Evolutionary conservation across 2,113 vertebrate genomes (phyloP).

Genomic region (Himantopus leucocephalus): DNA sequence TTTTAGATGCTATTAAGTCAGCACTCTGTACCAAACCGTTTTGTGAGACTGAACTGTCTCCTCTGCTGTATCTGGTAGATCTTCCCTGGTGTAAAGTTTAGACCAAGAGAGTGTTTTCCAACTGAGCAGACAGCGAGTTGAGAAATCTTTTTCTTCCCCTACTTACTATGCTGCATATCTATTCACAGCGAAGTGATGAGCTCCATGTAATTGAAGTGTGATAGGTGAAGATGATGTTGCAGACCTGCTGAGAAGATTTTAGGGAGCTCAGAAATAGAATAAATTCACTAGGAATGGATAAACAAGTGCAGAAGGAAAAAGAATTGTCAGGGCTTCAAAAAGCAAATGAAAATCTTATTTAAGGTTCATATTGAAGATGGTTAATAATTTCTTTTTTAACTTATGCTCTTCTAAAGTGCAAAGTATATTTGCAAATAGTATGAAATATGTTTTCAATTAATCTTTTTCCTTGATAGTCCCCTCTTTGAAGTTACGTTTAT

Average conservation of each 20-base stretch:
- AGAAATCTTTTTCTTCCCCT: neutral
- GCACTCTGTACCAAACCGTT: neutral
- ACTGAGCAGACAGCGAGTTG: neutral
- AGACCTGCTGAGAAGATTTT: neutral
- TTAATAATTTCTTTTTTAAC: neutral
- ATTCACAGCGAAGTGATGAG: neutral
- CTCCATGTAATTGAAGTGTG: neutral
- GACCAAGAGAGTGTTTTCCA: neutral
- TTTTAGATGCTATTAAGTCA: slow-evolving; percentile 54
- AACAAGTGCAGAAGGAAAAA: neutral
- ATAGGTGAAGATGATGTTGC: neutral
- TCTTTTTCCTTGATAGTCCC: neutral
- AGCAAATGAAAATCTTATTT: neutral
- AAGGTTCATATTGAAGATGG: neutral
- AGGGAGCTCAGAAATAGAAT: neutral
- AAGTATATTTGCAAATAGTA: neutral
- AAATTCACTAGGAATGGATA: neutral
- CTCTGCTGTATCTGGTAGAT: neutral
- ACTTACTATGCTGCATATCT: neutral
- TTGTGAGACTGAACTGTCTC: slow-evolving; percentile 33
- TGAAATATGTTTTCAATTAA: neutral
- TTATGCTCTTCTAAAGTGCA: neutral
- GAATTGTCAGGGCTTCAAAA: neutral
- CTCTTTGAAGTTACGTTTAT: neutral
- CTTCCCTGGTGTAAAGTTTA: neutral